Conservation (phyloP, 1,140 invertebrate genomes). For the Camponotus pennsylvanicus region DNA sequence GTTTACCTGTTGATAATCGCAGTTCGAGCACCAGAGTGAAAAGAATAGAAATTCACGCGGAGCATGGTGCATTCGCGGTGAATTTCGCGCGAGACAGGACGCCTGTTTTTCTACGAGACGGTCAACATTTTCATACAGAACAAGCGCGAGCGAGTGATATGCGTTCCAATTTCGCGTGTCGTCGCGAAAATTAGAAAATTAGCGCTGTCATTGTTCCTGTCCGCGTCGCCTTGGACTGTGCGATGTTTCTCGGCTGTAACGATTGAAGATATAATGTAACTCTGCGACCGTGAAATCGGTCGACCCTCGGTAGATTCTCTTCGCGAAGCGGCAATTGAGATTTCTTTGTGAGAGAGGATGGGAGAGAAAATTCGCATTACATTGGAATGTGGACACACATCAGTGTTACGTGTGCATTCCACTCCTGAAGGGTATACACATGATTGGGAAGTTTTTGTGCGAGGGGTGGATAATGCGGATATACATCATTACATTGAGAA, state of each 20-base stretch:
- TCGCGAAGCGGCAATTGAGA: constrained; percentile 46
- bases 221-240: constrained; percentile 47
- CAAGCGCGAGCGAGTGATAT: constrained; percentile 57
- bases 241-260: constrained; percentile 51
- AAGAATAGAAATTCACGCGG: constrained; percentile 10
- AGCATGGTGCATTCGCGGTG: background rate
- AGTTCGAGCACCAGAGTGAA: constrained; percentile 19
- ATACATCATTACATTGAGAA: constrained; percentile 97
- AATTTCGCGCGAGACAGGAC: constrained; percentile 16
- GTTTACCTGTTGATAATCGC: constrained; percentile 78
- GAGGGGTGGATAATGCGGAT: constrained; percentile 93
- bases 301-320: constrained; percentile 23
- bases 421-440: constrained; percentile 97
- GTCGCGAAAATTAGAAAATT: constrained; percentile 60
- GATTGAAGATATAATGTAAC: constrained; percentile 67
- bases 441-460: constrained; percentile 98
- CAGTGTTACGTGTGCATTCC: constrained; percentile 91
- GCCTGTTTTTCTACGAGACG: constrained; percentile 37
- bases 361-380: constrained; percentile 91
- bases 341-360: constrained; percentile 85
- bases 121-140: constrained; percentile 75
- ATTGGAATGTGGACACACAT: constrained; percentile 96
- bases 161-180: constrained; percentile 60
- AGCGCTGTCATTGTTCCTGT: constrained; percentile 59
- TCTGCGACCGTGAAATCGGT: constrained; percentile 37